These are phyloP conservation scores for Rhynchonycteris naso DNA, from an alignment of 2,797 vertebrate species.

Conservation along the genomic window DNA sequence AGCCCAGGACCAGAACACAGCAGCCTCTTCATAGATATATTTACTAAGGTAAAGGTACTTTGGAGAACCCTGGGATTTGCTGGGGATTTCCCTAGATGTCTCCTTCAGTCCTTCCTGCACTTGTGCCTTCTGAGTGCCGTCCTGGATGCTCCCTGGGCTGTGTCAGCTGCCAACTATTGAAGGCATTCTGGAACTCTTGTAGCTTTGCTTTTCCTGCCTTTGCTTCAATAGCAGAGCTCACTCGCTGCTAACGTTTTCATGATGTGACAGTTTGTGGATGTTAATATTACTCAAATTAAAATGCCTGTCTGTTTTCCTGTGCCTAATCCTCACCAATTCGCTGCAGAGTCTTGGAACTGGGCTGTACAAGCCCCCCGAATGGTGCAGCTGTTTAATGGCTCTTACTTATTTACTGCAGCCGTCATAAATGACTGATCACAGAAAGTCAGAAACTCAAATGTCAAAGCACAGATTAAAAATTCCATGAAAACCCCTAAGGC, in stretches of 20 bases:
- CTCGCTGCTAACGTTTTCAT: conserved; percentile 33
- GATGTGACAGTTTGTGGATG: conserved; percentile 62
- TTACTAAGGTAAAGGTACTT: not conserved
- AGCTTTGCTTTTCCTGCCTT: not conserved
- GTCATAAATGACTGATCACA: conserved; percentile 61
- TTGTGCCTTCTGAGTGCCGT: not conserved
- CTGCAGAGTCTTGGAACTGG: conserved; percentile 25
- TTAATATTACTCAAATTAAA: conserved; percentile 71
- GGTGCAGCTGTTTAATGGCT: conserved; percentile 61
- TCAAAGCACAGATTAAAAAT: conserved; percentile 60
- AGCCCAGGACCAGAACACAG: not conserved
- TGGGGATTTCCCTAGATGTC: not conserved
- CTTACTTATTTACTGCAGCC: conserved; percentile 46
- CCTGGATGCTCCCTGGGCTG: not conserved
- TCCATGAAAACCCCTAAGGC: conserved; percentile 52
- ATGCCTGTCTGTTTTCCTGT: conserved; percentile 47
- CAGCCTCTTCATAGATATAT: not conserved
- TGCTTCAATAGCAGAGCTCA: not conserved
- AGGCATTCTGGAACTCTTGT: not conserved
- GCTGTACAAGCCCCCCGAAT: conserved; percentile 61
- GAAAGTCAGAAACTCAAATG: conserved; percentile 51
- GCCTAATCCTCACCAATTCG: conserved; percentile 43
- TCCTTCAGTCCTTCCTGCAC: not conserved
- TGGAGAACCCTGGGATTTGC: not conserved
- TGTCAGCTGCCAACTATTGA: not conserved